Evolutionary conservation across 1,140 invertebrate species (phyloP), one percentile per base, ranked within the genome.

Genomic region (Hyposmocoma kahamanoa): DNA sequence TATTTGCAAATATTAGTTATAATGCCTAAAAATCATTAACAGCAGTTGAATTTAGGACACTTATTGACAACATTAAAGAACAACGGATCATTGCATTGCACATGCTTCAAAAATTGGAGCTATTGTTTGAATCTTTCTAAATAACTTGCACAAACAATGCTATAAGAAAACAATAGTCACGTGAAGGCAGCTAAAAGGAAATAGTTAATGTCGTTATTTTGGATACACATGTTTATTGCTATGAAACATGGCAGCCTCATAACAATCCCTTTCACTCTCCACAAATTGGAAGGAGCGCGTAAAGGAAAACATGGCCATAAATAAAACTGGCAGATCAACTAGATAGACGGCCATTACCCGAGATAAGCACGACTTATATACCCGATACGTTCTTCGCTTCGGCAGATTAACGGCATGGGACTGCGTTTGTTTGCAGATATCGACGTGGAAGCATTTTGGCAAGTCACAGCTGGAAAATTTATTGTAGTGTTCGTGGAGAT

Each of bases 191-290:
- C 56, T 66, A 57, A 72, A 68, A 66, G 72, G 60, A 71, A 74
- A 74, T 72, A 79, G 72, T 77, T 79, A 81, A 78, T 81, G 71
- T 78, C 72, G 74, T 84, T 82, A 84, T 81, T 80, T 81, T 79
- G 78, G 68, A 79, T 84, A 80, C 72, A 84, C 78, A 81, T 81
- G 78, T 84, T 84, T 84, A 82, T 81, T 79, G 75, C 70, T 77
- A 82, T 81, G 77, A 84, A 84, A 82, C 72, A 84, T 82, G 75
- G 78, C 77, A 81, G 71, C 56, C 70, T 81, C 72, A 84, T 84
- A 84, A 84, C 78, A 83, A 81, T 84, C 74, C 79, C 72, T 84
- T 84, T 84, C 79, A 83, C 81, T 83, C 79, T 83, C 73, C 78
- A 78, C 79, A 84, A 83, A 85, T 83, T 83, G 79, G 75, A 75